Evolutionary conservation across 1,140 invertebrate genomes (phyloP), one percentile per base, ranked within the genome.

Genomic region (Lamellibrachia luymesi): DNA sequence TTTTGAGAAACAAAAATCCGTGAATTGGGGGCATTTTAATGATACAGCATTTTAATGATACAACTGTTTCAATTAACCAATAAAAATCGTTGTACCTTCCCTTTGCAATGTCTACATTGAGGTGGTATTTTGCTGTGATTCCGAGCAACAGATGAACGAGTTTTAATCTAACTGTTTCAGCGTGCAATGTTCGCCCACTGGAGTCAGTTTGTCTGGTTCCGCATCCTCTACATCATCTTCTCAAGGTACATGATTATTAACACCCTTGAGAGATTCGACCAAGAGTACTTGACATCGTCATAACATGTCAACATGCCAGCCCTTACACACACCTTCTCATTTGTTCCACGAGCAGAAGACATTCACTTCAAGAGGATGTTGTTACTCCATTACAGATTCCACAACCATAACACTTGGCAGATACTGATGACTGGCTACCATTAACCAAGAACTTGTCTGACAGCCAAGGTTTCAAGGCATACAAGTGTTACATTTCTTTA

Each of bases 171-270:
- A n/a, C 25, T 92, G 51, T 80, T 80, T 80, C 96, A 98, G 96
- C 96, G 97, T 94, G 98, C 98, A 2, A 99, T 99, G 98, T 97
- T 96, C 93, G 97, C 97, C 94, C 98, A 99, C 96, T 96, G 97
- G 94, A 98, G 98, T 25, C 99, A 99, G 96, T 97, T 98, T 96
- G 97, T 98, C 22, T 99, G 99, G 99, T 99, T 98, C 96, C 97
- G 99, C 94, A 97, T 97, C 95, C 96, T 99, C 7, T 99, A 99
- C 95, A 97, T 99, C 94, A 96, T 98, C 91, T 98, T 99, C 96
- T 99, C 98, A 52, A 97, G 98, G 51, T 99, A 99, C 95, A 98
- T 98, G 96, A 97, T 98, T 64, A 98, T 99, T 13, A 99, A 99
- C 95, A 98, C 98, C 2, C 96, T 98, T 17, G 90, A 94, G 91